Conservation (phyloP, 1,140 invertebrate genomes). For the Radopholus similis region DNA sequence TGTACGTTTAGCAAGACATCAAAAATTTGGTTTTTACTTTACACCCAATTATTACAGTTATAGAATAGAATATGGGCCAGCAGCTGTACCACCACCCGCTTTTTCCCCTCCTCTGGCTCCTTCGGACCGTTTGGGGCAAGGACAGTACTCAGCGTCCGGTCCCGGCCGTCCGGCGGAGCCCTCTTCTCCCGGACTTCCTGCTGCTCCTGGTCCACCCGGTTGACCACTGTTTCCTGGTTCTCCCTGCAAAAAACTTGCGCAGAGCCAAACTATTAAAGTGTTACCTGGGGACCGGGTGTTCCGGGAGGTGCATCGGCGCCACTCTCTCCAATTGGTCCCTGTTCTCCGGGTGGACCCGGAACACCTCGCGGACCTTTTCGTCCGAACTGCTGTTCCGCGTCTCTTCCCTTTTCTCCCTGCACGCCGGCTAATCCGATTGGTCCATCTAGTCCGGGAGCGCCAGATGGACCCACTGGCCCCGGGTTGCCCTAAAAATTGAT, state of each 20-base stretch:
- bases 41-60: no score
- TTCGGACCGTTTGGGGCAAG: slow-evolving; percentile 22
- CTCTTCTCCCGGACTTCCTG: slow-evolving; percentile 8
- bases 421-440: no score
- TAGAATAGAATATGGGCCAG: no score
- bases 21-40: no score
- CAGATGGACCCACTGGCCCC: slow-evolving; percentile 42
- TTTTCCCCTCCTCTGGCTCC: no score
- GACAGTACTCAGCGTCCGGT: slow-evolving; percentile 27
- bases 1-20: no score
- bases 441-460: slow-evolving; percentile 47
- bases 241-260: no score
- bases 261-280: no score
- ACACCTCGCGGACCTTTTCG: slow-evolving; percentile 10
- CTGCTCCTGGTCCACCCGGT: slow-evolving; percentile 1
- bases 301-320: slow-evolving; percentile 15
- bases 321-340: background rate
- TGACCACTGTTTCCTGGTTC: slow-evolving; percentile 13
- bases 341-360: slow-evolving; percentile 13
- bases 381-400: slow-evolving; percentile 7
- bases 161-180: slow-evolving; percentile 18
- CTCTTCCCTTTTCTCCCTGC: no score
- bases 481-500: slow-evolving; percentile 29
- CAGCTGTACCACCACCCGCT: no score
- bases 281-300: no score